Evolutionary conservation across 2,888 invertebrate genomes (phyloP), one percentile per base, ranked within the genome.

Genomic region (Paralinhomoeus sp.): DNA sequence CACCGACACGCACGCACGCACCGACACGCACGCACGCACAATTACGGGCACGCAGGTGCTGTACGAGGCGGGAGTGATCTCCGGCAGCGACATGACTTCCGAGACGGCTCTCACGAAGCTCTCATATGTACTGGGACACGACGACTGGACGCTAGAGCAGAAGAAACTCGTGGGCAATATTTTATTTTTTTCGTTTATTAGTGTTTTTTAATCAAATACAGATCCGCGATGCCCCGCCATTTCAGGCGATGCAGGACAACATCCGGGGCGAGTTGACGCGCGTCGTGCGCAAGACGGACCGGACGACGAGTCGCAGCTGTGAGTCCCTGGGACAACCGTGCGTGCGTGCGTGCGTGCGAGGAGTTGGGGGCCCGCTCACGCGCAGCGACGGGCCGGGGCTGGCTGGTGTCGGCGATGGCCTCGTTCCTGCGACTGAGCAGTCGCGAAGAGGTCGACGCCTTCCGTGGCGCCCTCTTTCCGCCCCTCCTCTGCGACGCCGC

Each of bases 61-160:
- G 46, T 64, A 70, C 31, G 72, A 75, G 44, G 71, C 71, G 44
- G 82, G 83, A 1, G 76, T 83, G 1, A 72, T 80, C 24, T 72
- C 77, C 1, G 83, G 84, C 0, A 74, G 71, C 45, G 84, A 85
- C 58, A 80, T 84, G 80, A 91, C 91, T 0, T 78, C 82, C 0
- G 91, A 91, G 64, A 84, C 91, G 0, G 87, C 89, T 0, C 71
- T 89, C 12, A 76, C 82, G 2, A 93, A 93, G 63, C 68, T 93
- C 1, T 73, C 78, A 0, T 91, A 85, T 57, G 80, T 91, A 1
- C 66, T 91, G 23, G 78, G 81, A 1, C 80, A 84, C 58, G 68
- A 70, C 7, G 62, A 64, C 33, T 66, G 64, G 64, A 52, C 57
- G 37, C 23, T 62, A 37, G 58, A 63, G 34, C 57, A 57, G 45